Conservation (phyloP, 2,113 vertebrate genomes). For the Athene cunicularia region DNA sequence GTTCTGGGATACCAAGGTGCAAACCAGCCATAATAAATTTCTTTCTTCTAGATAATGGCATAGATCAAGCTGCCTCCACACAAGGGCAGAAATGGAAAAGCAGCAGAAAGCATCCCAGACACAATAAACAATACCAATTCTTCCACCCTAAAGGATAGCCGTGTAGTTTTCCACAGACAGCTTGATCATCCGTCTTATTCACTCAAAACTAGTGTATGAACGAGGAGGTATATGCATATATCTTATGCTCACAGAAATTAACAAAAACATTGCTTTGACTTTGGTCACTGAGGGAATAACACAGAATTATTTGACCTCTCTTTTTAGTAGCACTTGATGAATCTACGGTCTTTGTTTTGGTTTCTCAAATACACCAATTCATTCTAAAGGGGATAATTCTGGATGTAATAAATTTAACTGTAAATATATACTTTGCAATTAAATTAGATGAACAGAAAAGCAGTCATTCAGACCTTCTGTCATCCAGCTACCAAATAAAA, state of each 20-base stretch:
- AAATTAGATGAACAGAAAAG: neutral
- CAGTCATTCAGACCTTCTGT: neutral
- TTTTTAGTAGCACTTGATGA: neutral
- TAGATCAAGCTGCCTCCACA: neutral
- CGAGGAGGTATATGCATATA: neutral
- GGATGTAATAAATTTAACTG: neutral
- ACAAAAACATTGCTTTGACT: neutral
- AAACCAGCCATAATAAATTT: neutral
- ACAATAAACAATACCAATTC: neutral
- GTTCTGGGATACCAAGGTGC: neutral
- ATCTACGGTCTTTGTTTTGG: neutral
- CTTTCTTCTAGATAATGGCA: neutral
- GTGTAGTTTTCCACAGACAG: neutral
- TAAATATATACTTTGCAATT: neutral
- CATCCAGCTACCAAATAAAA: neutral
- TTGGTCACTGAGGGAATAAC: neutral
- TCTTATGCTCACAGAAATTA: neutral
- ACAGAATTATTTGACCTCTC: neutral
- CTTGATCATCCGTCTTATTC: neutral
- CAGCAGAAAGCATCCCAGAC: neutral
- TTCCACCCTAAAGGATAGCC: neutral
- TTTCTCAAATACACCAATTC: neutral
- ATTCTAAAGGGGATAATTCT: neutral
- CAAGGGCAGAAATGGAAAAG: neutral
- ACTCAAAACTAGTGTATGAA: neutral